A percentile compares a stretch with the other conserved stretches of the same genome.
These are phyloP conservation scores for Amblyjoppa proteus DNA, from an alignment of 2,888 invertebrate genomes.

Conservation along the genomic window DNA sequence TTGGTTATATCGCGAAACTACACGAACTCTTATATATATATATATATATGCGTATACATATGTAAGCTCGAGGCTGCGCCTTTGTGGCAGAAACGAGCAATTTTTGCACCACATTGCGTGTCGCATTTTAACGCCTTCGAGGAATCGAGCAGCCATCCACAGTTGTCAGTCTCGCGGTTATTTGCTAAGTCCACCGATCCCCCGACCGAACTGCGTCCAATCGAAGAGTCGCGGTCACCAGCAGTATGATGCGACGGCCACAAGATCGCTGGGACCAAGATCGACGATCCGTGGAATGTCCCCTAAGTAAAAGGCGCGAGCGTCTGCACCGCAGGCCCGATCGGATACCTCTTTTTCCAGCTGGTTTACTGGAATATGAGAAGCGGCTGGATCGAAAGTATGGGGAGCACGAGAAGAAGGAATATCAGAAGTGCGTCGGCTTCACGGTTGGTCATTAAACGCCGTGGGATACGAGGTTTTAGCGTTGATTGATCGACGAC, in stretches of 20 bases:
- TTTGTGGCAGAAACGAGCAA: constrained; percentile 53
- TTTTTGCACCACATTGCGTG: constrained; percentile 53
- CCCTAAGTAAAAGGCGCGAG: constrained; percentile 49
- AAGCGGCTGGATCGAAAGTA: neutral
- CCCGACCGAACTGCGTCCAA: neutral
- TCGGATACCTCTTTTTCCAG: constrained; percentile 19
- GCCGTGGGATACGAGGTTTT: constrained; percentile 26
- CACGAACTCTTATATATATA: constrained; percentile 8
- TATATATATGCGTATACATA: constrained; percentile 1
- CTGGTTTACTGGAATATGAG: constrained; percentile 5
- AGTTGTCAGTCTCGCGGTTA: neutral
- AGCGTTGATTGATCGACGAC: constrained; percentile 50
- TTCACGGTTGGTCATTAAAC: constrained; percentile 46
- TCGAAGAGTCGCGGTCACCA: neutral
- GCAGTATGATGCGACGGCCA: neutral
- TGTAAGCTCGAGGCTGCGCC: neutral
- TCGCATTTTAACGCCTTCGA: constrained; percentile 62
- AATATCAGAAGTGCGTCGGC: constrained; percentile 11
- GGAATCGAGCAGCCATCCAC: constrained; percentile 37
- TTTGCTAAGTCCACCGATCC: neutral
- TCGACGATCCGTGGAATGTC: constrained; percentile 38
- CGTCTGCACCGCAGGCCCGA: constrained; percentile 3
- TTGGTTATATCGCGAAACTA: constrained; percentile 30
- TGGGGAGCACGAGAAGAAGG: constrained; percentile 3
- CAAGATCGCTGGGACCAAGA: constrained; percentile 12